Conservation (phyloP, 2,888 invertebrate genomes). For the Lasioglossum leucozonium region DNA sequence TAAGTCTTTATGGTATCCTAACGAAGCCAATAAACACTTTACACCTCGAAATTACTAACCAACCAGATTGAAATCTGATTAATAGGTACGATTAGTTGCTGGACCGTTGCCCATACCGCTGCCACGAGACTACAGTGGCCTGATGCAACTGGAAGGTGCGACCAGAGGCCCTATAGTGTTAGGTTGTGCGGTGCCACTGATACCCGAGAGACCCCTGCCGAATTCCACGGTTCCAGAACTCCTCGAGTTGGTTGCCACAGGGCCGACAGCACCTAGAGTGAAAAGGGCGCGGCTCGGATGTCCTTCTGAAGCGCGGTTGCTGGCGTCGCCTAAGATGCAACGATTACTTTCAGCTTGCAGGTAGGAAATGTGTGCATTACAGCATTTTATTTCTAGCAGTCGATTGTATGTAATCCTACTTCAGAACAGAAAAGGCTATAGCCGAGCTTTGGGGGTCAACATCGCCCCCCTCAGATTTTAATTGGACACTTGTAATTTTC, state of each 20-base stretch:
- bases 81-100: conserved; percentile 84
- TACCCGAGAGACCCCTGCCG: conserved; percentile 81
- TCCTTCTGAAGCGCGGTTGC: conserved; percentile 83
- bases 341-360: conserved; percentile 84
- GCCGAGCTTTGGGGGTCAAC: too few species aligned
- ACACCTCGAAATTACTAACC: not conserved
- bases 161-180: conserved; percentile 84
- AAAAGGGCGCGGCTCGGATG: conserved; percentile 81
- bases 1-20: not conserved
- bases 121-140: conserved; percentile 84
- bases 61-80: conserved; percentile 8
- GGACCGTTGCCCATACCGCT: conserved; percentile 82
- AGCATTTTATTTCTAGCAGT: too few species aligned
- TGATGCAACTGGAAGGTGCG: conserved; percentile 83
- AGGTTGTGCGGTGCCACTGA: conserved; percentile 84
- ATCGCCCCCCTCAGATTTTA: too few species aligned
- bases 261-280: conserved; percentile 81
- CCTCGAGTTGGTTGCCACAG: conserved; percentile 81
- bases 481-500: too few species aligned
- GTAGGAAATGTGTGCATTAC: conserved; percentile 61
- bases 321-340: conserved; percentile 85
- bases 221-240: conserved; percentile 80
- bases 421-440: too few species aligned
- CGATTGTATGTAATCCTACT: not conserved
- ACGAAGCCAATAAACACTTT: not conserved